phyloP scores from a whole-genome alignment of 1,140 invertebrate genomes.

The Ridgeia piscesae region DNA sequence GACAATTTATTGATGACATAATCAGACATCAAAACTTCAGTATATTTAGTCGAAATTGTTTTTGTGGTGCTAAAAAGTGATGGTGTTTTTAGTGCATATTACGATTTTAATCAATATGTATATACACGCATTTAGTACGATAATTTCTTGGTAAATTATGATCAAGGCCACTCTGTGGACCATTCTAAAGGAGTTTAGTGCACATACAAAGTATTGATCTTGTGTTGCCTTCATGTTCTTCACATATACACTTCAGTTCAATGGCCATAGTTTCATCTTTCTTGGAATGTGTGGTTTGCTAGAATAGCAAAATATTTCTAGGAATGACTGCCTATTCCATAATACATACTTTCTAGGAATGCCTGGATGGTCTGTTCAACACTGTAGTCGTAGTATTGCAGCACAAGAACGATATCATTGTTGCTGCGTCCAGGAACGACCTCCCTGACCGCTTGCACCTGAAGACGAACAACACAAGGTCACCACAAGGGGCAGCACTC shows the following conservation, averaged over 20 bases:
- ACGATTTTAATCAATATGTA: too few relatives aligned
- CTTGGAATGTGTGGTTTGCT: background rate
- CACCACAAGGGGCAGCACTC: background rate
- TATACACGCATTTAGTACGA: background rate
- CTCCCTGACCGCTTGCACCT: slow-evolving; percentile 52
- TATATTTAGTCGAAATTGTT: too few relatives aligned
- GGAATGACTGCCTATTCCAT: background rate
- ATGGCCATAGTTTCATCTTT: background rate
- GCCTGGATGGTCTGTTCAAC: slow-evolving; percentile 53
- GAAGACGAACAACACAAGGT: slow-evolving; percentile 13
- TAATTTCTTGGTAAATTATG: background rate
- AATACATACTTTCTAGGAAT: slow-evolving; percentile 47
- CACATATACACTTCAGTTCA: too few relatives aligned
- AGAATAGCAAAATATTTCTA: background rate
- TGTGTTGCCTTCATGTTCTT: too few relatives aligned
- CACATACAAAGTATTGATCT: too few relatives aligned
- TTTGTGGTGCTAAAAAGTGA: too few relatives aligned
- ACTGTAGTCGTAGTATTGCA: slow-evolving; percentile 55
- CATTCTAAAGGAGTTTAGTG: too few relatives aligned
- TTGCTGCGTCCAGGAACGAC: slow-evolving; percentile 48
- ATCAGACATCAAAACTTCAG: too few relatives aligned
- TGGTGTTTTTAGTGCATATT: too few relatives aligned
- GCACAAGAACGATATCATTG: slow-evolving; percentile 53
- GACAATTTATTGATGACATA: too few relatives aligned
- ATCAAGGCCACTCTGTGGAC: too few relatives aligned